Base-by-base conservation (phyloP, 2,113 vertebrate genomes). In the Crotophaga sulcirostris region DNA sequence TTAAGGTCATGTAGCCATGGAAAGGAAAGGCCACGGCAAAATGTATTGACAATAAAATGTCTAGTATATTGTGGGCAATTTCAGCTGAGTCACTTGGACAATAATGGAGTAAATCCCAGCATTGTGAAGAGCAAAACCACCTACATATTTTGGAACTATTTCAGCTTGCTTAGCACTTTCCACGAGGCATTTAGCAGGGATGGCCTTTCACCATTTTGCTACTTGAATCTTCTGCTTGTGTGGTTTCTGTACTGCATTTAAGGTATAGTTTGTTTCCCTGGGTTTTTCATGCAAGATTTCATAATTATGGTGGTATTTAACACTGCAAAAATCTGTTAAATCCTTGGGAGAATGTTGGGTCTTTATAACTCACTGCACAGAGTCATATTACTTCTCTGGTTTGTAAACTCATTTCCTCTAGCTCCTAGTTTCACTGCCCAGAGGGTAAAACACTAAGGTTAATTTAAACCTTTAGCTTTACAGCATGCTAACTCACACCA, bases 41-140 rank as follows among this genome's bases (percentile, higher is more conserved):
- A 92, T 16, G 15, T 58, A 94, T 62, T 92, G 80, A 84, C 93
- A 82, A 54, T 62, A 92, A 93, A 80, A 45, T 64, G 56, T 42
- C 55, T 77, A 36, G 51, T 36, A 75, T 84, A 84, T 42, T 84
- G 86, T 73, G 40, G 72, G 40, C 52, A 82, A 55, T 93, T 87
- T 90, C 72, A 96, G 92, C 83, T 93, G 94, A 90, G 83, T 93
- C 90, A 96, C 36, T 89, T 52, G 66, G 76, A 86, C 73, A 94
- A 90, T 64, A 92, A 93, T 54, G 93, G 84, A 90, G 92, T 81
- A 92, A 97, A 95, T 90, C 85, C 88, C 89, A 80, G 80, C 40
- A 90, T 62, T 94, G 94, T 90, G 83, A 89, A 94, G 74, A 88
- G 44, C 83, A 96, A 94, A 89, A 76, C 88, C 80, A 95, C 69